These are phyloP conservation scores for Castor canadensis DNA, from an alignment of 2,113 vertebrate genomes.

Conservation along the genomic window DNA sequence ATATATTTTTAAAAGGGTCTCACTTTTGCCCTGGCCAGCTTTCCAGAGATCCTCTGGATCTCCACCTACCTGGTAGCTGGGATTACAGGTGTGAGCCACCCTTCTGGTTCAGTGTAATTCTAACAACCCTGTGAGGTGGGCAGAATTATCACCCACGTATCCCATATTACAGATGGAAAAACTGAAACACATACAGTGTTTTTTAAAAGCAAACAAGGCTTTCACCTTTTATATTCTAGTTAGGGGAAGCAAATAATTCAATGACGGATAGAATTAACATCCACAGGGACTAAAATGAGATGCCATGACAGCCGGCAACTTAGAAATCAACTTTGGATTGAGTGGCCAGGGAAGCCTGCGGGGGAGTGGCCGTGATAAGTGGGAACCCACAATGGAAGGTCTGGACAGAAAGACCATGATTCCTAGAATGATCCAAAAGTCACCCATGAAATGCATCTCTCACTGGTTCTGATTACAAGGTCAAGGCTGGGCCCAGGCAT, in stretches of 20 bases:
- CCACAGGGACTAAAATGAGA: not conserved
- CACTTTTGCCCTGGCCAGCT: no score
- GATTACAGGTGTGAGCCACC: no score
- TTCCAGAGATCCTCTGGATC: no score
- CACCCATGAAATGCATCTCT: rapidly evolving
- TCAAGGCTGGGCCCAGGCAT: not conserved
- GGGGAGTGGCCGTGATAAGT: not conserved
- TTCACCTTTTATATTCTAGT: not conserved
- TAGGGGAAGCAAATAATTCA: not conserved
- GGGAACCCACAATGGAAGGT: not conserved
- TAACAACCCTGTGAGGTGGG: not conserved
- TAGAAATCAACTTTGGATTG: not conserved
- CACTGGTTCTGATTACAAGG: not conserved
- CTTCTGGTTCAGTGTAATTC: no score
- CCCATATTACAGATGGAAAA: not conserved
- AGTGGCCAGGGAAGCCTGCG: no score
- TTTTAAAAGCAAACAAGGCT: not conserved
- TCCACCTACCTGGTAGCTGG: no score
- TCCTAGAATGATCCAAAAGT: not conserved
- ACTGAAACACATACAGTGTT: not conserved
- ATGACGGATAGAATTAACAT: rapidly evolving
- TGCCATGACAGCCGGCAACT: rapidly evolving
- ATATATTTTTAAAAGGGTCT: no score
- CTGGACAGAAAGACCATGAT: no score
- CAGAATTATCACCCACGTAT: not conserved